phyloP scores from a whole-genome alignment of 2,113 vertebrate species.

The Coregonus clupeaformis region DNA sequence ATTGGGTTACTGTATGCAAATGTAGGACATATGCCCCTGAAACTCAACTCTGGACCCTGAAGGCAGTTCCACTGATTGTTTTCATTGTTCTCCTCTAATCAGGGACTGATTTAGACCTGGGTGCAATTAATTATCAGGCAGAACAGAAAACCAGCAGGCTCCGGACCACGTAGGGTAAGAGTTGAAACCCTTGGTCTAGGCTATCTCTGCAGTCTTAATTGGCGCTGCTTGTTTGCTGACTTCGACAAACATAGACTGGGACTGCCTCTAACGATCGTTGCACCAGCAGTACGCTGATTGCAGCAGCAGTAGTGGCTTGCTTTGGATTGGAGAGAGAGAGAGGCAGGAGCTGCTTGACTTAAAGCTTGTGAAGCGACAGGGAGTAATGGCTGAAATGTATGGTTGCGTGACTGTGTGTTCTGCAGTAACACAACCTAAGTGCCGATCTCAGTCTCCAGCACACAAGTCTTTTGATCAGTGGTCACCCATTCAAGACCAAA shows the following conservation, averaged over 20 bases:
- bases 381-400: neutral
- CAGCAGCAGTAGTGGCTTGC: neutral
- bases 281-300: neutral
- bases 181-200: no score
- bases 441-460: no score
- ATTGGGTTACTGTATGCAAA: slow-evolving; percentile 6
- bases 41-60: no score
- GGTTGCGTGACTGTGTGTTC: neutral
- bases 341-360: slow-evolving; percentile 15
- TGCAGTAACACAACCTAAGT: neutral
- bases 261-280: neutral
- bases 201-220: neutral
- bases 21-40: neutral
- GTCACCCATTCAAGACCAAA: no score
- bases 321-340: slow-evolving; percentile 19
- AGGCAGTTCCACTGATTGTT: no score
- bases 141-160: no score
- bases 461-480: no score
- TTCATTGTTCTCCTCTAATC: no score
- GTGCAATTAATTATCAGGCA: no score
- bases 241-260: neutral
- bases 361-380: neutral
- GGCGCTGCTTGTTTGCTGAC: neutral
- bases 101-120: no score
- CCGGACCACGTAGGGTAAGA: no score